phyloP scores from a whole-genome alignment of 2,888 invertebrate species.

The Unio delphinus region DNA sequence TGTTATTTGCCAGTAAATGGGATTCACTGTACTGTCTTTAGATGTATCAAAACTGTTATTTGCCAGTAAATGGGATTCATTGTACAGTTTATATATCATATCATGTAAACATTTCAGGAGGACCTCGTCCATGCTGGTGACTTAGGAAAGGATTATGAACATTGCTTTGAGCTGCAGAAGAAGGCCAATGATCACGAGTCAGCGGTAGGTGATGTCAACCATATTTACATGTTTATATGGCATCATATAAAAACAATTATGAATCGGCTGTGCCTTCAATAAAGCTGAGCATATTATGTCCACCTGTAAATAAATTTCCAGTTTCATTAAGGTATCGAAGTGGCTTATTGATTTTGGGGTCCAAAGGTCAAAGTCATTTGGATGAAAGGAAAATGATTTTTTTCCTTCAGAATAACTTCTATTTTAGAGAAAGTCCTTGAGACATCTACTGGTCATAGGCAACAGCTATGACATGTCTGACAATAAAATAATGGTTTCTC shows the following conservation, averaged over 20 bases:
- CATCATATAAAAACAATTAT: not conserved
- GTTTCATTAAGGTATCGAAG: no score
- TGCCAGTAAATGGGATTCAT: no score
- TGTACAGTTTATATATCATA: no score
- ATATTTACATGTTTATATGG: not conserved
- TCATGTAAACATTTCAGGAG: constrained; percentile 69
- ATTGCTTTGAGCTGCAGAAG: constrained; percentile 90
- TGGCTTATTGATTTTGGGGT: not conserved
- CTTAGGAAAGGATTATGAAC: constrained; percentile 94
- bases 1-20: no score
- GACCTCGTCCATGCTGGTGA: constrained; percentile 88
- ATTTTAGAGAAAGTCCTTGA: not conserved
- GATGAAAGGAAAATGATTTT: not conserved
- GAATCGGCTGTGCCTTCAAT: not conserved
- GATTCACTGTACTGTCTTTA: no score
- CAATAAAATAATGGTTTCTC: no score
- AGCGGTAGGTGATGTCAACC: constrained; percentile 69
- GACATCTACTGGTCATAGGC: no score
- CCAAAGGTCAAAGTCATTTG: not conserved
- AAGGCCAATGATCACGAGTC: constrained; percentile 84
- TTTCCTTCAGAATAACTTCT: no score
- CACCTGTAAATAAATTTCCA: no score
- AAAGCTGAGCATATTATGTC: no score
- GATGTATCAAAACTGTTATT: no score
- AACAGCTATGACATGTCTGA: no score